These are phyloP conservation scores for Papilio polyxenes DNA, from an alignment of 1,140 invertebrate species.

Conservation along the genomic window DNA sequence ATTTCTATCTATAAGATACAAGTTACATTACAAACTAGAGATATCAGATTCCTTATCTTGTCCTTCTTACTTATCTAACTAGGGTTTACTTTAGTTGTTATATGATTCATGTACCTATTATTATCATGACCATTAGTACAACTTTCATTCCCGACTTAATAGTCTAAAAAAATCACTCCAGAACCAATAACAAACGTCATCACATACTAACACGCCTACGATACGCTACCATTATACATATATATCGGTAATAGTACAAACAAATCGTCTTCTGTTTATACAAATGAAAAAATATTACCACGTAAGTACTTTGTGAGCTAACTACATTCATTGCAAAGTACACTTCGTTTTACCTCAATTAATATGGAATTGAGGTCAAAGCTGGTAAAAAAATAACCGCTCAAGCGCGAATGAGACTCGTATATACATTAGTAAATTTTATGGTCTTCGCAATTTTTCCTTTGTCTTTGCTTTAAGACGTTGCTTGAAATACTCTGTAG, in stretches of 20 bases:
- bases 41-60: no score
- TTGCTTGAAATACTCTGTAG: no score
- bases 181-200: not conserved
- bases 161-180: not conserved
- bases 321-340: not conserved
- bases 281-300: not conserved
- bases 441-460: no score
- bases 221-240: not conserved
- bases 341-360: not conserved
- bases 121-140: no score
- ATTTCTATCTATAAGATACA: no score
- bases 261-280: not conserved
- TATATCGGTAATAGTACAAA: not conserved
- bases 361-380: not conserved
- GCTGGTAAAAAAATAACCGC: not conserved
- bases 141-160: no score
- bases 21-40: no score
- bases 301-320: not conserved
- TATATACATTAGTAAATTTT: not conserved
- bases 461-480: not conserved
- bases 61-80: no score
- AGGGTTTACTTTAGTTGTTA: no score
- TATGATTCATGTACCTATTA: no score
- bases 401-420: no score
- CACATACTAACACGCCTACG: not conserved